Evolutionary conservation across 1,140 invertebrate species (phyloP), one percentile per base, ranked within the genome.

Genomic region (Ditylenchus dipsaci): DNA sequence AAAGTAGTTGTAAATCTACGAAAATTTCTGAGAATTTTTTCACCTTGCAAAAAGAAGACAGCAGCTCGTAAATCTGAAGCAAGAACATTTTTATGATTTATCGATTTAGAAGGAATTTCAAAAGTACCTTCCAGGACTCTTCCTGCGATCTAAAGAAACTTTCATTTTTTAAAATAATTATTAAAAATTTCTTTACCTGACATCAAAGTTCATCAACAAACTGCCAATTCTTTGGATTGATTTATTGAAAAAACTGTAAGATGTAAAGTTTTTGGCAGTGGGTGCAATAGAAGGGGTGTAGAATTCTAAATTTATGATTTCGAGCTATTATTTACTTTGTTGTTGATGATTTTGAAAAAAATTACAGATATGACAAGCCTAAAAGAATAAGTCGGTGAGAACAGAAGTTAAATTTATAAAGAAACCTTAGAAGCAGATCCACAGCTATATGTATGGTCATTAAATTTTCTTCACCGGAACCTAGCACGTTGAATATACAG

Each of bases 381-480:
- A 38, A 38, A 38, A 38, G 33, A 3, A 38, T 38, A 5, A 38
- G 33, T 38, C 11, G 11, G 33, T 11, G 33, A 38, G 3, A 3
- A 38, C 33, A 38, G n/a, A n/a, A n/a, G n/a, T n/a, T n/a, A n/a
- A n/a, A 17, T 81, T 70, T 1, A 81, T 78, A n/a, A 78, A 67
- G 1, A 78, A 65, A 38, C 63, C 71, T 23, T 38, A 38, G 33
- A 38, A 76, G 62, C 45, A 78, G 65, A 59, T 78, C 78, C 1
- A 53, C 67, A 5, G 78, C 73, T 56, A 78, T 80, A 19, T 80
- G 76, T 7, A 75, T 57, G 17, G 77, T 78, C 76, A 78, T 80
- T 47, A 77, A 58, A 56, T 59, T 61, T 1, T 76, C 45, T 17
- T 78, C 65, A 29, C 65, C 68, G 42, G 61, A 60, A 19, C 56